phyloP scores from a whole-genome alignment of 64 coral and sea anemone genomes.

The Catalaphyllia jardinei region DNA sequence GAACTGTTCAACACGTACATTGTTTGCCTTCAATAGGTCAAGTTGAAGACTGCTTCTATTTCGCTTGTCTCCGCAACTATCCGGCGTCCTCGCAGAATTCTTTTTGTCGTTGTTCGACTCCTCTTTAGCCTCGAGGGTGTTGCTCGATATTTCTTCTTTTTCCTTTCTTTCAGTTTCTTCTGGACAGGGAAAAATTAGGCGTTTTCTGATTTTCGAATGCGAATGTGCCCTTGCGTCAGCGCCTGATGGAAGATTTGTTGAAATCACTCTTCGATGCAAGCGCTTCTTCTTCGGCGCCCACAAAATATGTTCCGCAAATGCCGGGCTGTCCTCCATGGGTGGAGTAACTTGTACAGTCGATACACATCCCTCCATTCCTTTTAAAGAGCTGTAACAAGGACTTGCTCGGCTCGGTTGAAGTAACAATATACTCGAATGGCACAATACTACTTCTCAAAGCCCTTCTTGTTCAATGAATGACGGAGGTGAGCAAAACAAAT shows the following conservation, averaged over 20 bases:
- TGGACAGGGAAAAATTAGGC: slow-evolving; percentile 35
- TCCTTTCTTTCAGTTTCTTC: slow-evolving; percentile 40
- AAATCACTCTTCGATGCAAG: slow-evolving; percentile 33
- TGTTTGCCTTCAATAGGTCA: not conserved
- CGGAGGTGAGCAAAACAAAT: not conserved
- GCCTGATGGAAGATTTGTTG: slow-evolving; percentile 20
- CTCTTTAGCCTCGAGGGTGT: not conserved
- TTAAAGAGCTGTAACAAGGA: not conserved
- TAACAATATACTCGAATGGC: not conserved
- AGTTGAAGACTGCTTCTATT: not conserved
- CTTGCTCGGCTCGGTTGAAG: not conserved
- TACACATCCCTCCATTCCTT: slow-evolving; percentile 12
- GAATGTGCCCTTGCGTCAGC: slow-evolving; percentile 29
- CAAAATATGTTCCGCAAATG: slow-evolving; percentile 38
- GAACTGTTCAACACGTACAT: slow-evolving; percentile 17
- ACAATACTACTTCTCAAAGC: not conserved
- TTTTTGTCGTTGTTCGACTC: slow-evolving; percentile 4
- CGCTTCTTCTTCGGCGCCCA: slow-evolving; percentile 75
- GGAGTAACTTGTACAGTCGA: slow-evolving; percentile 50
- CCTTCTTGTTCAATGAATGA: too few relatives aligned
- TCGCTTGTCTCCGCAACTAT: slow-evolving; percentile 26
- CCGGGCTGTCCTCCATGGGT: slow-evolving; percentile 27
- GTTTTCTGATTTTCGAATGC: slow-evolving; percentile 67
- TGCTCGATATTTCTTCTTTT: slow-evolving; percentile 6
- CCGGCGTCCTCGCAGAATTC: slow-evolving; percentile 19